Evolutionary conservation across 92 coral and sea anemone genomes (phyloP).

Genomic region (Zoanthus gigantus): DNA sequence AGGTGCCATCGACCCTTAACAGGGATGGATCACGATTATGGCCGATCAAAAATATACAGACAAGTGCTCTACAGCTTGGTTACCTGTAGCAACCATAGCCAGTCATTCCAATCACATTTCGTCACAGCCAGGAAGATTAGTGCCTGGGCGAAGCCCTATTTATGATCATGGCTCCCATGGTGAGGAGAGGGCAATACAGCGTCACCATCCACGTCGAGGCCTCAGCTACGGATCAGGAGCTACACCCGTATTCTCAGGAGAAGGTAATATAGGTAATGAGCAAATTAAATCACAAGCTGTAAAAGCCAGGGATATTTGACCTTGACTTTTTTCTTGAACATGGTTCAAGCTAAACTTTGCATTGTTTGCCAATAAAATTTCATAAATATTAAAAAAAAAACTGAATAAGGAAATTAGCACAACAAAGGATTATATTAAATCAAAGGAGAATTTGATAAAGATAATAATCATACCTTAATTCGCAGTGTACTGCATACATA

Average conservation of each 20-base stretch:
- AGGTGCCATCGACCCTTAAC: slow-evolving; percentile 24
- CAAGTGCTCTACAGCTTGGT: slow-evolving; percentile 33
- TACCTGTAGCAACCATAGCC: slow-evolving; percentile 49
- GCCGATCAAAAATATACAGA: slow-evolving; percentile 48
- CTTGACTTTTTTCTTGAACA: too few relatives aligned
- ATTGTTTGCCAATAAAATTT: too few relatives aligned
- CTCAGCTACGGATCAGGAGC: slow-evolving; percentile 29
- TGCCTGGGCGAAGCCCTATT: slow-evolving; percentile 44
- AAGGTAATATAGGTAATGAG: not conserved
- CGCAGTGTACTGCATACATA: too few relatives aligned
- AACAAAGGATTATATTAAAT: too few relatives aligned
- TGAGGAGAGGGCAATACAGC: slow-evolving; percentile 44
- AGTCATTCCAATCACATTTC: slow-evolving; percentile 36
- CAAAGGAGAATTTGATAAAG: too few relatives aligned
- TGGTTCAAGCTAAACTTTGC: too few relatives aligned
- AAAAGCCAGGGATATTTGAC: too few relatives aligned
- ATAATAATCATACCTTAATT: too few relatives aligned
- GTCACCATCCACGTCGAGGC: slow-evolving; percentile 33
- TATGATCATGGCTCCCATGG: slow-evolving; percentile 30
- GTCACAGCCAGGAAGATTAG: slow-evolving; percentile 36
- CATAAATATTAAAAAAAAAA: too few relatives aligned
- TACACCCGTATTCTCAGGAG: slow-evolving; percentile 36
- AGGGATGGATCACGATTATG: slow-evolving; percentile 56
- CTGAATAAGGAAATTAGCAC: too few relatives aligned
- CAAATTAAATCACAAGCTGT: not conserved